Percentiles rank a stretch among this genome's conserved stretches.
phyloP scores from a whole-genome alignment of 37 sponge, comb jelly and placozoan species.

The Dysidea cf. avara region DNA sequence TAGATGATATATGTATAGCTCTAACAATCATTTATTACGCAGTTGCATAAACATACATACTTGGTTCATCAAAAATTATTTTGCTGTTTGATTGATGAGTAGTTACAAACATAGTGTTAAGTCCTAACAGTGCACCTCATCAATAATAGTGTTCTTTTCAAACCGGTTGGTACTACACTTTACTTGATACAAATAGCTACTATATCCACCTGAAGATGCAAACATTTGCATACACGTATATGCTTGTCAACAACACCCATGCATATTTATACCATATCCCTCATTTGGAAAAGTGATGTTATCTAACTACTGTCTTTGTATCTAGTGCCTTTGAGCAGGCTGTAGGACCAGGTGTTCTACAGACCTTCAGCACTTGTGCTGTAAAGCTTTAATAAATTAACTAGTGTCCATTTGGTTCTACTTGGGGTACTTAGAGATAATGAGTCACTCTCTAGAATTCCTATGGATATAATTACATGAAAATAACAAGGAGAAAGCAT shows the following conservation, averaged over 20 bases:
- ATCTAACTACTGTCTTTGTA: no score
- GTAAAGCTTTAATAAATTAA: no score
- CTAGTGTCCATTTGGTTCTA: no score
- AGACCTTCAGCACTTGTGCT: no score
- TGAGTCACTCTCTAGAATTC: no score
- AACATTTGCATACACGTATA: not conserved
- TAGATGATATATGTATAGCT: not conserved
- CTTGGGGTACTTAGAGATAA: no score
- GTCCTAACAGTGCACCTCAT: slow-evolving; percentile 75
- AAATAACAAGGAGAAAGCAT: no score
- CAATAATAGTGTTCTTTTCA: slow-evolving; percentile 14
- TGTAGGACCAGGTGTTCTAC: no score
- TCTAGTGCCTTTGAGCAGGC: no score
- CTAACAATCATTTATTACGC: not conserved
- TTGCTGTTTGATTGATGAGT: slow-evolving; percentile 57
- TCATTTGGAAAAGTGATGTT: no score
- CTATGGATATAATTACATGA: no score
- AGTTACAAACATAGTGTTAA: slow-evolving; percentile 47
- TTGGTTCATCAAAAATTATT: slow-evolving; percentile 42
- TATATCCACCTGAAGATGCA: slow-evolving; percentile 8
- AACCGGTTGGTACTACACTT: slow-evolving; percentile 39
- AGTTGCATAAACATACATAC: slow-evolving; percentile 14
- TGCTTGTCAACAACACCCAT: not conserved
- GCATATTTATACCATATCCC: slow-evolving; percentile 11
- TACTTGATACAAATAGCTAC: slow-evolving; percentile 47